These are phyloP conservation scores for Clarias gariepinus DNA, from an alignment of 2,113 vertebrate genomes.

Conservation along the genomic window DNA sequence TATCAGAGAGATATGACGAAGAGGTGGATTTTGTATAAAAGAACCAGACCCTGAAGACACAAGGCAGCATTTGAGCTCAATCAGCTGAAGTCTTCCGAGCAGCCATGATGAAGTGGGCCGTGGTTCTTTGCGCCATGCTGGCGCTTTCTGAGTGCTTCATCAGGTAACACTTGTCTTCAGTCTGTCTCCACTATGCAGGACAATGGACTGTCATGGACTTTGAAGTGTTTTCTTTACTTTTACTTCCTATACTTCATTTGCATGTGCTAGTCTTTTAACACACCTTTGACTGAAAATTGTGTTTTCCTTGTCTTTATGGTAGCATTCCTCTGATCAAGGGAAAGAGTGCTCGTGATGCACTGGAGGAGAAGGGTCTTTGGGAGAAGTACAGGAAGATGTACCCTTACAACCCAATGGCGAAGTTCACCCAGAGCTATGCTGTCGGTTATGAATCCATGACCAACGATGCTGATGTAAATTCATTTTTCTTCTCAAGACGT, in stretches of 20 bases:
- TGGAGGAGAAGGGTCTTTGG: constrained; percentile 62
- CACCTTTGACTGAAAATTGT: neutral
- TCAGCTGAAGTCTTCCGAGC: constrained; percentile 1
- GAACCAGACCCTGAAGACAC: neutral
- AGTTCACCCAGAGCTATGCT: constrained; percentile 43
- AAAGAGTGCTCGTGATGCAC: constrained; percentile 54
- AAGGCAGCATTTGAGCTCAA: constrained; percentile 13
- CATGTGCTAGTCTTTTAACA: too few species aligned
- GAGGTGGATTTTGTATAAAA: constrained; percentile 51
- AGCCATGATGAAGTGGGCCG: constrained; percentile 57
- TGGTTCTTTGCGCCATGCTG: constrained; percentile 59
- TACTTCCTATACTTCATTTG: too few species aligned
- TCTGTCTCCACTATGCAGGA: neutral
- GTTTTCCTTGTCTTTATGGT: neutral
- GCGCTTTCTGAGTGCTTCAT: constrained; percentile 58
- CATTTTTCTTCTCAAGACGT: neutral
- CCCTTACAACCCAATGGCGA: constrained; percentile 58
- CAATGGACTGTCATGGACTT: neutral
- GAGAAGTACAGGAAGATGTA: constrained; percentile 51
- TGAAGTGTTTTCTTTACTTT: neutral
- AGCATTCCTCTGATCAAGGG: constrained; percentile 64
- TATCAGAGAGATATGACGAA: constrained; percentile 37
- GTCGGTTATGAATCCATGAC: constrained; percentile 53
- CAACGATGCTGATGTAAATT: constrained; percentile 62
- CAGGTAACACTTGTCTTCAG: constrained; percentile 50